A percentile compares a stretch with the other conserved stretches of the same genome.
These are phyloP conservation scores for Mantis religiosa DNA, from an alignment of 2,888 invertebrate species.

Conservation along the genomic window DNA sequence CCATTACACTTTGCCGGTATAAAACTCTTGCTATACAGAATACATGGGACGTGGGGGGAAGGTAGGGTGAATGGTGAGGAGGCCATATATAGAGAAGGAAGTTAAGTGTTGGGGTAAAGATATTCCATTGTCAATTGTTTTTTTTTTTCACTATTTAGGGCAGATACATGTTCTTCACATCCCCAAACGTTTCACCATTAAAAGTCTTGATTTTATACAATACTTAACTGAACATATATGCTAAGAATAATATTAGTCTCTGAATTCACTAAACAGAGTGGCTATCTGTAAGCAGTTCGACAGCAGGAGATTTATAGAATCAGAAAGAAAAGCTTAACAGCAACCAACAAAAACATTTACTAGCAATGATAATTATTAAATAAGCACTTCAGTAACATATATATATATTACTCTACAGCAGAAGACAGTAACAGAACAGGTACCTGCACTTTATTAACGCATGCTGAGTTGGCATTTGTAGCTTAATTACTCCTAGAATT, in stretches of 20 bases:
- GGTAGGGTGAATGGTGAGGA: neutral
- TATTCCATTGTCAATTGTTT: neutral
- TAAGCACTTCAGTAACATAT: too few relatives aligned
- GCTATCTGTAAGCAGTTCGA: neutral
- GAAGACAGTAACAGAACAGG: too few relatives aligned
- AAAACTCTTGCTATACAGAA: constrained; percentile 31
- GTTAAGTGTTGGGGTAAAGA: neutral
- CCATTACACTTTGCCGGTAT: constrained; percentile 29
- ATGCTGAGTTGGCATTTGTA: too few relatives aligned
- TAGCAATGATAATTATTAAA: too few relatives aligned
- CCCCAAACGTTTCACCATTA: constrained; percentile 9
- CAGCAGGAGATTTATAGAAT: too few relatives aligned
- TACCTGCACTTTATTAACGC: too few relatives aligned
- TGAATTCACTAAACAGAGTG: neutral
- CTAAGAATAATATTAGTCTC: neutral
- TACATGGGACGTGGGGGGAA: constrained; percentile 10
- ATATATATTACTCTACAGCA: too few relatives aligned
- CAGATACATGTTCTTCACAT: neutral
- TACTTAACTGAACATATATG: neutral
- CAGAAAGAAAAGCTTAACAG: too few relatives aligned
- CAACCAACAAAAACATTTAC: too few relatives aligned
- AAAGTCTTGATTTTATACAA: neutral
- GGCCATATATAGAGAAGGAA: neutral
- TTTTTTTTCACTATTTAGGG: neutral
- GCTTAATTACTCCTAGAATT: too few relatives aligned